phyloP scores from a whole-genome alignment of 2,797 vertebrate species.

The Echeneis naucrates region DNA sequence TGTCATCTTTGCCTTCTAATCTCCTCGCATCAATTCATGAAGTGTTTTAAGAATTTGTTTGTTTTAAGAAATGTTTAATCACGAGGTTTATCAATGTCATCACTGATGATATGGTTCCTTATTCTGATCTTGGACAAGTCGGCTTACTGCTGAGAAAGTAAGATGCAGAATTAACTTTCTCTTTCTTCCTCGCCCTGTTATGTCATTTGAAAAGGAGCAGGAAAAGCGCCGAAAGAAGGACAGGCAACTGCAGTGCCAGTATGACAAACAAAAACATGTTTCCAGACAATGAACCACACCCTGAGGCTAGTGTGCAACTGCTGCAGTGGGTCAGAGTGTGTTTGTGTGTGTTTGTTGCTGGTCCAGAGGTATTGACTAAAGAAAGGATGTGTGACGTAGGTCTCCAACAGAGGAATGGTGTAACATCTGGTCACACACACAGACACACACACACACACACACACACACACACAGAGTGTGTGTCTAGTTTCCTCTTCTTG shows the following conservation, averaged over 20 bases:
- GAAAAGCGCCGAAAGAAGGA: not conserved
- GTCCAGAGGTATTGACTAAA: slow-evolving; percentile 24
- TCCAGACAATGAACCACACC: slow-evolving; percentile 62
- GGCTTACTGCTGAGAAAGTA: not conserved
- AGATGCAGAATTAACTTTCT: slow-evolving; percentile 7
- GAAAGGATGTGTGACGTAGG: slow-evolving; percentile 63
- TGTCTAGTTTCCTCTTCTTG: slow-evolving; percentile 51
- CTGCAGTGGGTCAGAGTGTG: slow-evolving; percentile 17
- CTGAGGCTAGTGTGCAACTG: slow-evolving; percentile 35
- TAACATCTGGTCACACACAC: slow-evolving; percentile 30
- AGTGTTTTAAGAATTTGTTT: too few relatives aligned
- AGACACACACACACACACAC: slow-evolving; percentile 21
- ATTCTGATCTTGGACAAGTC: not conserved
- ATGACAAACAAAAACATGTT: slow-evolving; percentile 47
- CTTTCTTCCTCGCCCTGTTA: not conserved
- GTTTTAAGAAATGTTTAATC: too few relatives aligned
- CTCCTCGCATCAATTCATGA: too few relatives aligned
- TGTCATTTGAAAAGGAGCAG: slow-evolving; percentile 2
- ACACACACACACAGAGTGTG: slow-evolving; percentile 9
- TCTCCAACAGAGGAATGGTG: slow-evolving; percentile 38
- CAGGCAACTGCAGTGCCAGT: not conserved
- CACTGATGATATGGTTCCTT: not conserved
- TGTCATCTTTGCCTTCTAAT: not conserved
- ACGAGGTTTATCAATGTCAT: not conserved
- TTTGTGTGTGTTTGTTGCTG: not conserved